A percentile compares a stretch with the other conserved stretches of the same genome.
These are phyloP conservation scores for Temnothorax rugatulus DNA, from an alignment of 2,888 invertebrate genomes.

Conservation along the genomic window DNA sequence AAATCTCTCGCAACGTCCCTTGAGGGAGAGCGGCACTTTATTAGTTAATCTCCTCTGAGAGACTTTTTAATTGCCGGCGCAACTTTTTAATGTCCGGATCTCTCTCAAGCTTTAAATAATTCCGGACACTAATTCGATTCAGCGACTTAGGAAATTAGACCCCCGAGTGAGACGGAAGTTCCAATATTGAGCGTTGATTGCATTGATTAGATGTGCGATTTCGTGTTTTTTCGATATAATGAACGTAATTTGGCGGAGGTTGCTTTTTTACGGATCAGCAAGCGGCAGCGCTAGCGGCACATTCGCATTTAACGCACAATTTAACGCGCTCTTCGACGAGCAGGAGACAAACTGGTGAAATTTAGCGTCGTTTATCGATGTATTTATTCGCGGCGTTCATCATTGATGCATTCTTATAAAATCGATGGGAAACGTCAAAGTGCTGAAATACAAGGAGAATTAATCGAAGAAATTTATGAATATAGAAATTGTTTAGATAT, in stretches of 20 bases:
- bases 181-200: not conserved
- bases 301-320: slow-evolving; percentile 38
- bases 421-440: not conserved
- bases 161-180: not conserved
- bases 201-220: not conserved
- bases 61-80: slow-evolving; percentile 27
- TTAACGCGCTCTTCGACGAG: slow-evolving; percentile 8
- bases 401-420: not conserved
- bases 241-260: not conserved
- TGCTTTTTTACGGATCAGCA: slow-evolving; percentile 7
- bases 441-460: not conserved
- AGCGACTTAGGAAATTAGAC: not conserved
- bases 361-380: slow-evolving; percentile 2
- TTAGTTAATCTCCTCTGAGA: slow-evolving; percentile 27
- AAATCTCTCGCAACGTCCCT: not conserved
- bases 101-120: slow-evolving; percentile 4
- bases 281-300: not conserved
- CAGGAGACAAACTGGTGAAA: not conserved
- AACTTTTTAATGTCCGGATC: slow-evolving; percentile 18
- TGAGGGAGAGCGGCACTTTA: slow-evolving; percentile 9
- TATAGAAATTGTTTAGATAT: not conserved
- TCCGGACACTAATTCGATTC: not conserved
- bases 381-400: slow-evolving; percentile 5
- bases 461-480: not conserved
- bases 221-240: not conserved